Evolutionary conservation across 1,140 invertebrate genomes (phyloP), one percentile per base, ranked within the genome.

Genomic region (Periplaneta americana): DNA sequence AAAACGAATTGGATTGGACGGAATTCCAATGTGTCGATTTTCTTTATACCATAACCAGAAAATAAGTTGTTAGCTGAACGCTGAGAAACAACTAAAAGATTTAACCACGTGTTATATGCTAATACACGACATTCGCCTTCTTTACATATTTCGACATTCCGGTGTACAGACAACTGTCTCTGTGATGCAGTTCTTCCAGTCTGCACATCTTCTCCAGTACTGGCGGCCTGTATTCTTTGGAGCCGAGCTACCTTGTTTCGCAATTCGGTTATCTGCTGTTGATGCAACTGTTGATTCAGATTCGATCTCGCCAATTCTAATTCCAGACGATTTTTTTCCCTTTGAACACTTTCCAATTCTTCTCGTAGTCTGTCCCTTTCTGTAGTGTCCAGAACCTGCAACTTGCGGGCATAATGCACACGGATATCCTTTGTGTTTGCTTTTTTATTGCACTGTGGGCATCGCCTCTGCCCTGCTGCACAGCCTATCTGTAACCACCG

Each of bases 401-500:
- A 82, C 78, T 90, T 90, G 83, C 91, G 92, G 1, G 92, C 92
- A 88, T 93, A 96, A 18, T 98, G 91, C 78, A 91, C 90, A 34
- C 95, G 87, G 76, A 98, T 92, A 85, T 98, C 97, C 84, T 90
- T 92, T 31, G 91, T 86, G 9, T 88, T 86, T 0, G 96, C 95
- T 88, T 93, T 94, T 34, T 91, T 90, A 87, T 98, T 98, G 87
- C 97, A 98, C 76, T 96, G 95, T 0, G 97, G 97, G 87, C 97
- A 98, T 78, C 91, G 88, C 33, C 87, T 84, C 28, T 85, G 86
- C 15, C 83, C 82, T 66, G 78, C 82, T 1, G 87, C 87, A 82
- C 88, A 87, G 18, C 84, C 84, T 28, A 82, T 35, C 28, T 85
- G 87, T 1, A 98, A 86, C 97, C 97, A 98, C 75, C 93, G 91